phyloP scores from a whole-genome alignment of 2,888 invertebrate species.

The Diplolepis rosae region DNA sequence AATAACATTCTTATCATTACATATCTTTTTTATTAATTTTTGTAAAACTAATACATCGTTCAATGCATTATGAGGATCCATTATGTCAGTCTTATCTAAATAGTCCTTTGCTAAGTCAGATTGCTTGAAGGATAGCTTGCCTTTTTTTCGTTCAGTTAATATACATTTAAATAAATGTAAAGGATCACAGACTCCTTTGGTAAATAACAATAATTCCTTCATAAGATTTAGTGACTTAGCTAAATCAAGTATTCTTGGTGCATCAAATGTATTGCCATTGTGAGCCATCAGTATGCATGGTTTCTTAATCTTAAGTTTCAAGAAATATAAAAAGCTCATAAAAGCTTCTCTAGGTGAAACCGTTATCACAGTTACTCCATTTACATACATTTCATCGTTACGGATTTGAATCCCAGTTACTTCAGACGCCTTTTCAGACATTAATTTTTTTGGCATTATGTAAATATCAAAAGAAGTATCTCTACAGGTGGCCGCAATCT shows the following conservation, averaged over 20 bases:
- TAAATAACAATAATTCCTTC: conserved; percentile 31
- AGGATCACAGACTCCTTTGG: conserved; percentile 29
- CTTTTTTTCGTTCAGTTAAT: conserved; percentile 33
- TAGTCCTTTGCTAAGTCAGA: conserved; percentile 4
- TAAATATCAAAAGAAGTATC: conserved; percentile 33
- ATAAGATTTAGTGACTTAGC: conserved; percentile 2
- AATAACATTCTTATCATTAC: conserved; percentile 28
- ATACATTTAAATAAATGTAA: conserved; percentile 13
- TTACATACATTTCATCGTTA: conserved; percentile 32
- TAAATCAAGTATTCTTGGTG: not conserved
- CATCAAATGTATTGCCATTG: not conserved
- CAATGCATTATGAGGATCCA: conserved; percentile 24
- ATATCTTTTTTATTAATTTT: conserved; percentile 27
- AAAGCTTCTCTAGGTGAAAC: conserved; percentile 29
- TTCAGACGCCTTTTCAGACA: conserved; percentile 14
- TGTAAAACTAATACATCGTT: conserved; percentile 23
- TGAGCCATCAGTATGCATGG: not conserved
- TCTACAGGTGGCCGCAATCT: conserved; percentile 39
- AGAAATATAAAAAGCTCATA: conserved; percentile 24
- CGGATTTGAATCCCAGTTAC: conserved; percentile 32
- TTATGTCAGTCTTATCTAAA: conserved; percentile 6
- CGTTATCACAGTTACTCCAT: conserved; percentile 7
- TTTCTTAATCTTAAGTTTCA: not conserved
- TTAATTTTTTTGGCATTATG: conserved; percentile 36
- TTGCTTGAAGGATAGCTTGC: conserved; percentile 14